These are phyloP conservation scores for Belonocnema kinseyi DNA, from an alignment of 1,140 invertebrate genomes.

Conservation along the genomic window DNA sequence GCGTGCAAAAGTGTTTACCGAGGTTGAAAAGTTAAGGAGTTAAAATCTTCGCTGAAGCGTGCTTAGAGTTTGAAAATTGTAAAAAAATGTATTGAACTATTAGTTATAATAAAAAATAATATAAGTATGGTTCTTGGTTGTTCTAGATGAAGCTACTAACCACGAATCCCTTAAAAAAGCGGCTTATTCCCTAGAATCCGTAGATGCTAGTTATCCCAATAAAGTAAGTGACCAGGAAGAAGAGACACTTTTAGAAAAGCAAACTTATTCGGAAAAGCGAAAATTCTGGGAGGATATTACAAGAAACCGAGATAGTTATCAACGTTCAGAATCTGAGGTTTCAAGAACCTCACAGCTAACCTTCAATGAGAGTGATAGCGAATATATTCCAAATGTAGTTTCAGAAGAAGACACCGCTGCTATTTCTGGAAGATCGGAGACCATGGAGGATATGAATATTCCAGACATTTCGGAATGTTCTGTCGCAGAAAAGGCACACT, in stretches of 20 bases:
- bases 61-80: slow-evolving; percentile 47
- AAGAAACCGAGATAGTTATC: slow-evolving; percentile 69
- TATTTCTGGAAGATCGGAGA: slow-evolving; percentile 59
- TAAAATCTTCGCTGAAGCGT: slow-evolving; percentile 45
- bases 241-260: slow-evolving; percentile 67
- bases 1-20: neutral
- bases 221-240: slow-evolving; percentile 64
- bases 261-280: slow-evolving; percentile 72
- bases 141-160: slow-evolving; percentile 74
- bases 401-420: slow-evolving; percentile 63
- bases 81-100: slow-evolving; percentile 52
- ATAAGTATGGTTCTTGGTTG: slow-evolving; percentile 70
- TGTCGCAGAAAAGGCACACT: slow-evolving; percentile 74
- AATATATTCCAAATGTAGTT: slow-evolving; percentile 64
- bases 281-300: slow-evolving; percentile 75
- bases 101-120: slow-evolving; percentile 67
- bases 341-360: slow-evolving; percentile 69
- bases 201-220: slow-evolving; percentile 74
- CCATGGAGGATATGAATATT: slow-evolving; percentile 64
- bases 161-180: slow-evolving; percentile 73
- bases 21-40: neutral
- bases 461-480: slow-evolving; percentile 73
- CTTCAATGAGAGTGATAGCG: slow-evolving; percentile 70
- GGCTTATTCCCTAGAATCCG: slow-evolving; percentile 71
- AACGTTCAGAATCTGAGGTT: slow-evolving; percentile 72